Conservation (phyloP, 2,113 vertebrate genomes). For the Platichthys stellatus region DNA sequence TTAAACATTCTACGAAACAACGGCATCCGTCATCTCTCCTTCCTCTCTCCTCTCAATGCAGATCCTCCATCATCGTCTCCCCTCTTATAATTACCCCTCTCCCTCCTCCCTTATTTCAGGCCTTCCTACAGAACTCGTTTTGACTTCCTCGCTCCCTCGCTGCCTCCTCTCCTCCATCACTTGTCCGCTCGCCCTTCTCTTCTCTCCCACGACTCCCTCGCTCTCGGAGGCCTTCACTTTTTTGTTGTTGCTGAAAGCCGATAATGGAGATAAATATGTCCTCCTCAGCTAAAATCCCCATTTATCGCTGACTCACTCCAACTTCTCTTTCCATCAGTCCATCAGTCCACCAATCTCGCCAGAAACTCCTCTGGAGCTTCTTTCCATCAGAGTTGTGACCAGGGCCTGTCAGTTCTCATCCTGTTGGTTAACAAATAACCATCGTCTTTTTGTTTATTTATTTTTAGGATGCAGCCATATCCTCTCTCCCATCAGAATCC, state of each 20-base stretch:
- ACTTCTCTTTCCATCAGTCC: conserved; percentile 29
- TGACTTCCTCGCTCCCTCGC: conserved; percentile 1
- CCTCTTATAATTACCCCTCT: conserved; percentile 29
- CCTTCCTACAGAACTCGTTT: not conserved
- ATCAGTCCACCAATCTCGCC: conserved; percentile 4
- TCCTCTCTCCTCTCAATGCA: not conserved
- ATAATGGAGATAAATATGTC: conserved; percentile 32
- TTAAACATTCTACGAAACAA: conserved; percentile 41
- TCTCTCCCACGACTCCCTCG: not conserved
- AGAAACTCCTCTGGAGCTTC: conserved; percentile 11
- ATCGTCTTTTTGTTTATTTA: conserved; percentile 10
- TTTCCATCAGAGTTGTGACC: conserved; percentile 43
- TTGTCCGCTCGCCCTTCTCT: not conserved
- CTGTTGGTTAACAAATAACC: conserved; percentile 33
- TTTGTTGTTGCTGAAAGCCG: conserved; percentile 3
- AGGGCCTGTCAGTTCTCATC: conserved; percentile 8
- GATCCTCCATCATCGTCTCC: conserved; percentile 26
- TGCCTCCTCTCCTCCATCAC: conserved; percentile 3
- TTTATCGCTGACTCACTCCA: not conserved
- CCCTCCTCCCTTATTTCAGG: not conserved
- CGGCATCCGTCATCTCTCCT: conserved; percentile 32
- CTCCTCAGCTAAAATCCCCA: conserved; percentile 14
- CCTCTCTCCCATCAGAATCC: not conserved
- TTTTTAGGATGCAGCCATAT: not conserved
- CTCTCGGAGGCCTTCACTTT: not conserved